Evolutionary conservation across 2,888 invertebrate genomes (phyloP), one percentile per base, ranked within the genome.

Genomic region (Ophion ellenae): DNA sequence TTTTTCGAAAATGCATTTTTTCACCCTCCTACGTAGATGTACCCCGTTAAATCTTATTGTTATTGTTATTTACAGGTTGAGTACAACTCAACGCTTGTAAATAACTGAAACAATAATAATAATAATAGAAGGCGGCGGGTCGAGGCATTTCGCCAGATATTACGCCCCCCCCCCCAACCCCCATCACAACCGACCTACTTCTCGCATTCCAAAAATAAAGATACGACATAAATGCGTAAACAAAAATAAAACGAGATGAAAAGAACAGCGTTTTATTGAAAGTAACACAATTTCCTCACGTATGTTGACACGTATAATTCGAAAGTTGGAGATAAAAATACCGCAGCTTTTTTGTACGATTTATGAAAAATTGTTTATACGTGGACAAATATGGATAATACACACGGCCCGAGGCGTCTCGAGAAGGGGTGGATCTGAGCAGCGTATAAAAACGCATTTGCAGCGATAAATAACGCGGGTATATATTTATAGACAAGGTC

Each of bases 401-500:
- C 47, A 47, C 69, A 40, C 40, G 17, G 67, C 9, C 70, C 17
- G 53, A 53, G 17, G 17, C 17, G 47, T 53, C 53, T 47, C 7
- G 9, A 40, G 28, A 70, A 47, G 53, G 47, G 70, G 53, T 47
- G 70, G 70, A 53, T 70, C 70, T 14, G 53, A 53, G 53, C 14
- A 53, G 53, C 53, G 53, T 53, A 4, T 53, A 53, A 53, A 17
- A 17, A 61, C 17, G 61, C 61, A 61, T 61, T 61, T 61, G 61
- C 78, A 59, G 80, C 79, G 67, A 83, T 83, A 86, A 81, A 83
- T 83, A 80, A 83, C 76, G 57, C 87, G 82, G 36, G 87, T 91
- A 91, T 53, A 53, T 53, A 53, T 92, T 91, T 92, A 90, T 92
- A 92, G 91, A 88, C 85, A 86, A 80, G 84, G 87, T 84, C 83